Base-by-base conservation (phyloP, 2,888 invertebrate species). In the Hydropsyche betteni region DNA sequence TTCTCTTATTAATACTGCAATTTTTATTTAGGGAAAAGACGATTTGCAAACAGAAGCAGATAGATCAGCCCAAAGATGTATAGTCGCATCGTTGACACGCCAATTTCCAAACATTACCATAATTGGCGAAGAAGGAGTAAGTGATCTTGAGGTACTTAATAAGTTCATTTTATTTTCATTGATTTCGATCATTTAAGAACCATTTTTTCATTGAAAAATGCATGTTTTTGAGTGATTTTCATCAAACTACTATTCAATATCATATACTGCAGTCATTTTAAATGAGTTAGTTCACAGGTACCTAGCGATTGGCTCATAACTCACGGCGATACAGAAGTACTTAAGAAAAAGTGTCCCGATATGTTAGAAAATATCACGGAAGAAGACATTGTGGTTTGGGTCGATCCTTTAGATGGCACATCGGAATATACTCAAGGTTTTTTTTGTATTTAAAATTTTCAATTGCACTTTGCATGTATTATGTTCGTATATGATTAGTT, bases 11-110 rank as follows among this genome's bases (percentile, higher is more conserved):
- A 14, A 24, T 33, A 3, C 6, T 64, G 2, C 8, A 75, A 73
- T 74, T 78, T 79, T 74, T 78, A 82, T 83, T 73, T 81, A 94
- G 92, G 96, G 94, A 24, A 92, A 92, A 82, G 94, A 97, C 88
- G 99, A 99, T 86, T 89, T 96, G 61, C 99, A 99, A 89, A 99
- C 99, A 4, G 97, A 98, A 87, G 99, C 99, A 5, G 99, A 99
- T 84, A 90, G 99, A 80, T 94, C 95, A 38, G 98, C 97, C 0
- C 98, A 99, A 85, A 90, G 91, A 80, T 97, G 96, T 83, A 99
- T 99, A 77, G 90, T 98, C 77, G 93, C 94, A 34, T 97, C 97
- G 1, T 87, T 99, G 4, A 87, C 91, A 51, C 90, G 90, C 77
- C 92, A 94, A 81, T 99, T 96, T 85, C 97, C 98, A 0, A 90